phyloP scores from a whole-genome alignment of 2,888 invertebrate genomes.

The Cephus nigrinus region DNA sequence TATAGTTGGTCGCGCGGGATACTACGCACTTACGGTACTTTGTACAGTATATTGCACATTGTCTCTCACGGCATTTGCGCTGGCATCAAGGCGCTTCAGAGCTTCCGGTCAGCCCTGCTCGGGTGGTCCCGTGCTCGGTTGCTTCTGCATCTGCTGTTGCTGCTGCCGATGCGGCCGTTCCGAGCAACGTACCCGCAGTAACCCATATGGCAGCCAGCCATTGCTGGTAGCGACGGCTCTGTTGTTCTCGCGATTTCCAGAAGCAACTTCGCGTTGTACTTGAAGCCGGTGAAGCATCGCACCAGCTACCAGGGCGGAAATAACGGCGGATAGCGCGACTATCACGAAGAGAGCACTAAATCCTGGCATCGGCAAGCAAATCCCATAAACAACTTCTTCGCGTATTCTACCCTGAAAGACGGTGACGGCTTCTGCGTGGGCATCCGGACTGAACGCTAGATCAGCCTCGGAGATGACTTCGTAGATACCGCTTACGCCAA shows the following conservation, averaged over 20 bases:
- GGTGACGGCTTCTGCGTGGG: constrained; percentile 83
- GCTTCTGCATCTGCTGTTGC: constrained; percentile 41
- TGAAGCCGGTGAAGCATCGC: constrained; percentile 83
- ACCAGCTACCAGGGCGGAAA: constrained; percentile 88
- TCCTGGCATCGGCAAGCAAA: constrained; percentile 89
- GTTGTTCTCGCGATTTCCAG: constrained; percentile 55
- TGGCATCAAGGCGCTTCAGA: constrained; percentile 15
- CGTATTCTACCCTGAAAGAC: constrained; percentile 89
- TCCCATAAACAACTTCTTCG: constrained; percentile 91
- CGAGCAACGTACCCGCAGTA: constrained; percentile 56
- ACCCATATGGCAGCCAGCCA: constrained; percentile 59
- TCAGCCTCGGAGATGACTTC: constrained; percentile 94
- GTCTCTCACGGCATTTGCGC: constrained; percentile 46
- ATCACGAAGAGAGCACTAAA: constrained; percentile 90
- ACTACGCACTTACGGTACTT: constrained; percentile 59
- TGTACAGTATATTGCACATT: constrained; percentile 65
- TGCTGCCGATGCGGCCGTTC: constrained; percentile 42
- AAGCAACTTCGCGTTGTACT: constrained; percentile 76
- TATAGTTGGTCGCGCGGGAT: constrained; percentile 1
- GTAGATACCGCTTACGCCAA: constrained; percentile 90
- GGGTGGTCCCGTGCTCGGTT: constrained; percentile 39
- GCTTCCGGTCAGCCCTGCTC: constrained; percentile 47
- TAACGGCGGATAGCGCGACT: constrained; percentile 87
- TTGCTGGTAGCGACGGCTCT: constrained; percentile 38
- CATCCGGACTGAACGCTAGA: constrained; percentile 87